These are phyloP conservation scores for Heliocidaris tuberculata DNA, from an alignment of 35 echinoderm and acorn worm species.

Conservation along the genomic window DNA sequence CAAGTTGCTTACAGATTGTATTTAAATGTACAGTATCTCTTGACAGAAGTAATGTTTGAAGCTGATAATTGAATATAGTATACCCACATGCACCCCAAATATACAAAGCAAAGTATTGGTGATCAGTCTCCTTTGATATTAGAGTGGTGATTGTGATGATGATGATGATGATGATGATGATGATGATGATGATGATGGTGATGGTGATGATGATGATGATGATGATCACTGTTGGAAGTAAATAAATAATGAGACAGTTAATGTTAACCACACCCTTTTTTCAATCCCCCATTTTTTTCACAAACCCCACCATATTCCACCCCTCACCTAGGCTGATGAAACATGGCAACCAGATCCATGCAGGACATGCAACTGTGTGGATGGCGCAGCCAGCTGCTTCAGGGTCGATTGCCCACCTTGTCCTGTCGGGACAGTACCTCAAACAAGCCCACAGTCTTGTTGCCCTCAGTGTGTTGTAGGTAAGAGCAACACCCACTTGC, in stretches of 20 bases:
- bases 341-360: constrained; percentile 76
- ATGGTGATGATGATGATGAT: background rate
- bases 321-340: constrained; percentile 64
- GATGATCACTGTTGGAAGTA: background rate
- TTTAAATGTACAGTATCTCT: no score
- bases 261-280: background rate
- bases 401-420: constrained; percentile 88
- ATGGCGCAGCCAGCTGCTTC: constrained; percentile 80
- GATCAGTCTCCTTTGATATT: no score
- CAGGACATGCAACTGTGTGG: constrained; percentile 71
- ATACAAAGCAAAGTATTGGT: no score
- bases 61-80: no score
- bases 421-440: constrained; percentile 68
- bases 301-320: background rate
- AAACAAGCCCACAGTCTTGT: constrained; percentile 67
- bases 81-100: no score
- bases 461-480: constrained; percentile 92
- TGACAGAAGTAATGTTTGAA: no score
- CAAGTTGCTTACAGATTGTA: no score
- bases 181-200: background rate
- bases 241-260: background rate
- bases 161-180: background rate
- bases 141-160: no score
- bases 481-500: constrained; percentile 25
- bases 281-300: background rate